phyloP scores from a whole-genome alignment of 2,797 vertebrate species.

The Pogonophryne albipinna region DNA sequence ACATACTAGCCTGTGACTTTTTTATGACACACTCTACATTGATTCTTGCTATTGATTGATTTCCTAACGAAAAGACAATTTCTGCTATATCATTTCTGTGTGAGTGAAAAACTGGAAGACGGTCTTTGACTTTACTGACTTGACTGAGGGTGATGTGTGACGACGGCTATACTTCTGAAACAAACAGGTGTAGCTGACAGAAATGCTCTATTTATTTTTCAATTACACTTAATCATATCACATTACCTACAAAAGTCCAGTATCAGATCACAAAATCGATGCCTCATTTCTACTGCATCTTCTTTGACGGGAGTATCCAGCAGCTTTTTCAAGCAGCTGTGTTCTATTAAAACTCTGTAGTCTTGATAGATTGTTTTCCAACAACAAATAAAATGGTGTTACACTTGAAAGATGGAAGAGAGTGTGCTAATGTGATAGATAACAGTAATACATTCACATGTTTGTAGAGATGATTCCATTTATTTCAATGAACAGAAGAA shows the following conservation, averaged over 20 bases:
- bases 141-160: slow-evolving; percentile 42
- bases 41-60: no score
- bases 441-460: slow-evolving; percentile 30
- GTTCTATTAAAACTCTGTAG: neutral
- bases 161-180: slow-evolving; percentile 26
- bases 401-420: neutral
- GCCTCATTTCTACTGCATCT: slow-evolving; percentile 52
- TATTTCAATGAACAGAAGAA: slow-evolving; percentile 80
- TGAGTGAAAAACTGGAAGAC: slow-evolving; percentile 3
- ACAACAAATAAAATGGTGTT: no score
- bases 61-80: neutral
- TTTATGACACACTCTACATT: no score
- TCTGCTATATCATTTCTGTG: neutral
- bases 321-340: slow-evolving; percentile 17
- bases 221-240: slow-evolving; percentile 61
- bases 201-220: slow-evolving; percentile 68
- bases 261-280: slow-evolving; percentile 69
- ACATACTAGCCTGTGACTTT: no score
- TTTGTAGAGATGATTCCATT: slow-evolving; percentile 69
- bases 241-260: slow-evolving; percentile 46
- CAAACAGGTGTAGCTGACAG: slow-evolving; percentile 45
- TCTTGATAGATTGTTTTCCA: neutral
- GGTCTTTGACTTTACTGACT: slow-evolving; percentile 3
- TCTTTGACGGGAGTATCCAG: slow-evolving; percentile 51
- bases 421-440: neutral